phyloP scores from a whole-genome alignment of 2,888 invertebrate genomes.

The Agonopterix arenella region DNA sequence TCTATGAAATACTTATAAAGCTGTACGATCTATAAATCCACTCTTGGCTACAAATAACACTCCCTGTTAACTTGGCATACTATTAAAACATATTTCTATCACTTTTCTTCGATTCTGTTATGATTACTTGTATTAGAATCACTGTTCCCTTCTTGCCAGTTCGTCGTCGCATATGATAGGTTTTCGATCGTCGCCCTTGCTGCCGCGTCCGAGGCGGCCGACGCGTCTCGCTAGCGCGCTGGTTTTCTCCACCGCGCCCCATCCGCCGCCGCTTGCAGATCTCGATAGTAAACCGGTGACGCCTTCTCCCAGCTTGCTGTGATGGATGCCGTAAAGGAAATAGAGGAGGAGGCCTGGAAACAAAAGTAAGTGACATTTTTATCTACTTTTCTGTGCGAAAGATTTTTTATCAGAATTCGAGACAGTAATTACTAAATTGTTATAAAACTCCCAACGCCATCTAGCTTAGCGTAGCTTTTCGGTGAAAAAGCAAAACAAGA shows the following conservation, averaged over 20 bases:
- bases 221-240: conserved; percentile 57
- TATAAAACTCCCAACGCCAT: too few species aligned
- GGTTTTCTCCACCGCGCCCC: conserved; percentile 70
- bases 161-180: conserved; percentile 69
- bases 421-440: too few species aligned
- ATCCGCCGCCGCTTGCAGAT: conserved; percentile 56
- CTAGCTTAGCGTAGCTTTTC: too few species aligned
- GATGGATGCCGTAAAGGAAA: conserved; percentile 90
- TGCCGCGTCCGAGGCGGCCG: conserved; percentile 50
- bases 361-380: background rate
- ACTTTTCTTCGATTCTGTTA: too few species aligned
- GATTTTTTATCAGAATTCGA: too few species aligned
- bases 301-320: conserved; percentile 87
- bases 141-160: conserved; percentile 56
- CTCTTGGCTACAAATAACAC: too few species aligned
- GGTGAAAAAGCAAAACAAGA: too few species aligned
- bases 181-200: conserved; percentile 61
- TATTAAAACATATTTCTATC: background rate
- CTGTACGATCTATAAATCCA: too few species aligned
- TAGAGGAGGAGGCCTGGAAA: conserved; percentile 86
- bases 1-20: too few species aligned
- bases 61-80: background rate
- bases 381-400: too few species aligned
- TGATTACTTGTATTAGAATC: conserved; percentile 31
- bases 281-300: conserved; percentile 60